Base-by-base conservation (phyloP, 1,140 invertebrate genomes). In the Camponotus pennsylvanicus region DNA sequence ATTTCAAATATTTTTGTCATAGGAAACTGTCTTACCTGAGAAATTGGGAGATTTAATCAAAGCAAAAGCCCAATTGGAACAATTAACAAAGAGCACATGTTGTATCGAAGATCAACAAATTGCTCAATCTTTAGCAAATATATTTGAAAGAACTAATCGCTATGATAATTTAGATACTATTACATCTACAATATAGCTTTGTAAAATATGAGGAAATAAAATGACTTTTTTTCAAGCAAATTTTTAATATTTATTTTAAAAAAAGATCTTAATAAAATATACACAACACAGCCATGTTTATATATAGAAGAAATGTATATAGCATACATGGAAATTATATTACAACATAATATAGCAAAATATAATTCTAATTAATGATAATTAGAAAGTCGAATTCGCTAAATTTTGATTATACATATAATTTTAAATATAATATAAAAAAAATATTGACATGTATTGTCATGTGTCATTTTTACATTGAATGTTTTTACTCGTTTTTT, bases 11-110 rank as follows among this genome's bases (percentile, higher is more conserved):
- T 37, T 77, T 78, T 49, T 84, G 92, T 82, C 88, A 37, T 83
- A 95, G 93, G 93, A 95, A 82, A 92, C 92, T 63, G 83, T 94
- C 71, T 76, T 95, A 27, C 95, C 95, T 21, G 95, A 95, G 91
- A 95, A 95, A 92, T 88, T 93, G 40, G 92, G 90, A 55, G 93
- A 95, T 83, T 87, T 95, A 66, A 92, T 94, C 8, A 92, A 90
- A 66, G 95, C 95, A 40, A 94, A 93, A 89, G 69, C 86, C 6
- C 91, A 92, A 57, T 91, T 95, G 32, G 87, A 92, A 34, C 91
- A 91, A 82, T 91, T 91, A 83, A 69, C 82, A 3, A 92, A 92
- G 75, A 91, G 84, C 76, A 90, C 92, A 32, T 55, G 73, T 6
- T 92, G 85, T 21, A 42, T 73, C 21, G 89, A 90, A 75, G 93